phyloP scores from a whole-genome alignment of 2,888 invertebrate genomes.

The Cyclophora punctaria region DNA sequence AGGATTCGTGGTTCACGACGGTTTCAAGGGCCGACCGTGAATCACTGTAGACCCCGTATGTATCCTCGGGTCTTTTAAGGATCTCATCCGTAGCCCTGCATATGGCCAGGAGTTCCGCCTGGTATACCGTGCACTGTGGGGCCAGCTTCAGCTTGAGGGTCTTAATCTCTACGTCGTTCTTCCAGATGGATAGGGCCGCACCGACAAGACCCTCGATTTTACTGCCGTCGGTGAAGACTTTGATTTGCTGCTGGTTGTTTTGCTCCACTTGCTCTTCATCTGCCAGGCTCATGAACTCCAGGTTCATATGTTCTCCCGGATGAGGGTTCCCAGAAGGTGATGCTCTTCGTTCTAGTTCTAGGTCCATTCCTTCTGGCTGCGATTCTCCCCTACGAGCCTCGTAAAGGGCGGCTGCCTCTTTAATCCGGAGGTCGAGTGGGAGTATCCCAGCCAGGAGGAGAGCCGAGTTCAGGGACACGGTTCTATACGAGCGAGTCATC shows the following conservation, averaged over 20 bases:
- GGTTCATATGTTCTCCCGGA: conserved; percentile 3
- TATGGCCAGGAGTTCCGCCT: conserved; percentile 15
- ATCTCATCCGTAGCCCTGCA: conserved; percentile 1
- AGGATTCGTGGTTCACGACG: neutral
- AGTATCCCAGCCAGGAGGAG: conserved; percentile 14
- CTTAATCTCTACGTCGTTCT: conserved; percentile 5
- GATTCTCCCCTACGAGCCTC: conserved; percentile 11
- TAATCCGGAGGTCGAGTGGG: conserved; percentile 13
- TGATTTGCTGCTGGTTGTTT: neutral
- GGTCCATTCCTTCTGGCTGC: conserved; percentile 4
- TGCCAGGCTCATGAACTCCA: conserved; percentile 2
- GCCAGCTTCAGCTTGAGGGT: neutral
- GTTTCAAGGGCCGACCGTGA: conserved; percentile 8
- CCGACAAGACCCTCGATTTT: conserved; percentile 14
- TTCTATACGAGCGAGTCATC: conserved; percentile 1
- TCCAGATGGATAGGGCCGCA: conserved; percentile 14
- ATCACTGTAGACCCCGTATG: conserved; percentile 7
- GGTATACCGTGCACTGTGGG: conserved; percentile 11
- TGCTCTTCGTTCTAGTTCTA: conserved; percentile 9
- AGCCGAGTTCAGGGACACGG: conserved; percentile 7
- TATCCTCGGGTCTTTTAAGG: neutral
- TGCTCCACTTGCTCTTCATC: neutral
- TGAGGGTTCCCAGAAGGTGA: conserved; percentile 2
- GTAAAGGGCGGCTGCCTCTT: conserved; percentile 13
- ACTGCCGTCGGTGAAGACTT: conserved; percentile 15